Conservation (phyloP, 1,140 invertebrate genomes). For the Lordiphosa collinella region DNA sequence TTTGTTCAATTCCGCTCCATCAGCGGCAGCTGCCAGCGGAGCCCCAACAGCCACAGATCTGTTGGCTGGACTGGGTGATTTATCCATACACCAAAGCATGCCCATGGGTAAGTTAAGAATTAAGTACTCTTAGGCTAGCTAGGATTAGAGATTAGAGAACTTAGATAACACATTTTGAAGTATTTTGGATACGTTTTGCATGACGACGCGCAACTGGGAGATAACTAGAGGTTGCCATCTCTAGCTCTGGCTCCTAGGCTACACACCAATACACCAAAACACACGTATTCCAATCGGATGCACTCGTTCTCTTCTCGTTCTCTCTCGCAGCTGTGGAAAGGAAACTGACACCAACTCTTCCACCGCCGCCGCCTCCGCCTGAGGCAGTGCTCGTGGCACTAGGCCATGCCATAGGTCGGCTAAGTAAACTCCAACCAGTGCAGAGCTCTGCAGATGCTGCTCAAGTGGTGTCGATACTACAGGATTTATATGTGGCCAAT, state of each 20-base stretch:
- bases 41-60: slow-evolving; percentile 81
- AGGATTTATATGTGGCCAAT: slow-evolving; percentile 16
- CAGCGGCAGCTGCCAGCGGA: slow-evolving; percentile 8
- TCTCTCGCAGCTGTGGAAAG: slow-evolving; percentile 63
- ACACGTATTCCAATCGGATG: slow-evolving; percentile 74
- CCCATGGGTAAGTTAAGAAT: slow-evolving; percentile 70
- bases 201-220: slow-evolving; percentile 31
- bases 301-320: slow-evolving; percentile 72
- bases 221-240: slow-evolving; percentile 44
- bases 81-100: slow-evolving; percentile 77
- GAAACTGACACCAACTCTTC: slow-evolving; percentile 15
- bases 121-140: slow-evolving; percentile 20
- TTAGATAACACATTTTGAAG: slow-evolving; percentile 21
- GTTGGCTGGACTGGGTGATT: slow-evolving; percentile 81
- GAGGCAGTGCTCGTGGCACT: slow-evolving; percentile 26
- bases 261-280: slow-evolving; percentile 27
- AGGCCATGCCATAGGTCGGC: slow-evolving; percentile 21
- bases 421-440: slow-evolving; percentile 29
- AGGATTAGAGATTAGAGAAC: slow-evolving; percentile 20
- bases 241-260: slow-evolving; percentile 34
- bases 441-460: slow-evolving; percentile 36
- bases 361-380: slow-evolving; percentile 15
- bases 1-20: slow-evolving; percentile 49
- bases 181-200: slow-evolving; percentile 48
- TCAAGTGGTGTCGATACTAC: slow-evolving; percentile 29